Evolutionary conservation across 2,888 invertebrate species (phyloP), one percentile per base, ranked within the genome.

Genomic region (Pyrrhosoma nymphula): DNA sequence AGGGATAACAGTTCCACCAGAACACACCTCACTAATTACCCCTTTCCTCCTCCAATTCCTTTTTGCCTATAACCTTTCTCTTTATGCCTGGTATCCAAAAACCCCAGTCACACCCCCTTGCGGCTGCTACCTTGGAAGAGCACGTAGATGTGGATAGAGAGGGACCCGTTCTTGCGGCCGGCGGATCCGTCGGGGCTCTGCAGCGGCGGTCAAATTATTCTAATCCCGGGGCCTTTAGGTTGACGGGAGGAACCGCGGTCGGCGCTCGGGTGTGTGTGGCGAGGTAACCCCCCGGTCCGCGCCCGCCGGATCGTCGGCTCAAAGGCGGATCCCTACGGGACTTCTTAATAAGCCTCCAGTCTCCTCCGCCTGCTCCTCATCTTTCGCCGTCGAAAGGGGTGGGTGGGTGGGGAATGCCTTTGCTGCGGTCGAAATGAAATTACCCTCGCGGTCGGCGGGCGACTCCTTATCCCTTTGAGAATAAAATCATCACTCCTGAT

Each of bases 191-290:
- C n/a, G 18, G 47, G 89, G 55, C 89, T n/a, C 56, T 47, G 89
- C 56, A n/a, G 55, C 89, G 55, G 89, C 55, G 89, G 89, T n/a
- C 93, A 69, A 69, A 93, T 93, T 93, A 93, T 93, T 93, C 93
- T 39, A 55, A 75, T 75, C 60, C 47, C 30, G 47, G 69, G 93
- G 63, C 93, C 93, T 69, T 69, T 39, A 47, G 47, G 89, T n/a
- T 47, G 89, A 55, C 56, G 89, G 89, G 20, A 20, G 89, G 55
- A 56, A 63, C 91, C 35, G 39, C 63, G 47, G 47, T 47, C 47
- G 47, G 47, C 47, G 47, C 47, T 8, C 47, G 47, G 47, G 47
- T 47, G 47, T 47, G 47, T 47, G 47, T 47, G 47, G 63, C 60
- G 30, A 60, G 60, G 60, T 60, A 60, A 60, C 60, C 60, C 60